Evolutionary conservation across 1,140 invertebrate genomes (phyloP), one percentile per base, ranked within the genome.

Genomic region (Bombus picipes): DNA sequence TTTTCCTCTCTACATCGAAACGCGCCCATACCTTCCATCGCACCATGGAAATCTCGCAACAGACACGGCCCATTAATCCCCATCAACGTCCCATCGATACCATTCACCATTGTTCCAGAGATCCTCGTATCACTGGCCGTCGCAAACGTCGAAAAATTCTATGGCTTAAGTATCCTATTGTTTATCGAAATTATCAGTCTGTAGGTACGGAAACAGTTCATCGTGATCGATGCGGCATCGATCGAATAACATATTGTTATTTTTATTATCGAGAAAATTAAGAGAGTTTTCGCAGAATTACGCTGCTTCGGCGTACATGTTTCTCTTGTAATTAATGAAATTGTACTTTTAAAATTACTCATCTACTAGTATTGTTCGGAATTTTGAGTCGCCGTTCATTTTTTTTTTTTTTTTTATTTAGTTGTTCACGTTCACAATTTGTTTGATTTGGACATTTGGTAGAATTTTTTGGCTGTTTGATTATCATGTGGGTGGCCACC

Each of bases 51-150:
- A 77, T 65, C 57, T 77, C 37, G 75, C 28, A 39, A 77, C 57
- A 77, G 59, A 65, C 75, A 77, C 37, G 75, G 57, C 15, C 57
- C 75, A 77, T 77, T 77, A 77, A 77, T 77, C 37, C 75, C 75
- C 37, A 77, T 77, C 75, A 41, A 59, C 75, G 53, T 77, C 57
- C 75, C 57, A 77, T 77, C 75, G 59, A 77, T 77, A 77, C 37
- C 75, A 59, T 41, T 77, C 75, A 62, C 75, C 59, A 77, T 77
- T 77, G 75, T 77, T 77, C 39, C n/a, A 22, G 8, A 34, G 41
- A 34, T 25, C 57, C 75, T 34, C 34, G 37, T n/a, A 34, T 74
- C 43, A 25, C n/a, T 8, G 15, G 72, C n/a, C 9, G 37, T 62
- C 53, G 8, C 28, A 39, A 28, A 39, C 59, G 34, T 76, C 53